These are phyloP conservation scores for Antennarius maculatus DNA, from an alignment of 2,797 vertebrate species.

Conservation along the genomic window DNA sequence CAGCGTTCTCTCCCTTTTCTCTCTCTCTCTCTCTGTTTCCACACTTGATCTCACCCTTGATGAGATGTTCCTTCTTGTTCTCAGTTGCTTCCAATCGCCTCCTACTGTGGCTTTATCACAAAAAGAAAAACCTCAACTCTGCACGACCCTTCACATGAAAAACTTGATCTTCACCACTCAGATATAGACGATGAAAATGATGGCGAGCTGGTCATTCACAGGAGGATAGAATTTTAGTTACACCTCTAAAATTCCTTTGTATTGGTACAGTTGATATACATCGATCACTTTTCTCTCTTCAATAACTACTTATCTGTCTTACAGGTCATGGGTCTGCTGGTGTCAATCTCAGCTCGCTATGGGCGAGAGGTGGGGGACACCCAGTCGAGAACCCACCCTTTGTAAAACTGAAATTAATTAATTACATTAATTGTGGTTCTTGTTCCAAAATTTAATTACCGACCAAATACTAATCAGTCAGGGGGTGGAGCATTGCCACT, in stretches of 20 bases:
- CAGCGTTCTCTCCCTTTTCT: slow-evolving; percentile 10
- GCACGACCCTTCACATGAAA: slow-evolving; percentile 52
- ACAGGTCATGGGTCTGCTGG: too few relatives aligned
- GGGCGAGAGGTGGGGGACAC: too few relatives aligned
- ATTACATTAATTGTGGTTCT: too few relatives aligned
- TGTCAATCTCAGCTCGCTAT: too few relatives aligned
- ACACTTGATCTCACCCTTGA: slow-evolving; percentile 48
- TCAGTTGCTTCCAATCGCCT: slow-evolving; percentile 45
- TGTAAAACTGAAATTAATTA: too few relatives aligned
- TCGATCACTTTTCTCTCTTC: too few relatives aligned
- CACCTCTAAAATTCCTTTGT: slow-evolving; percentile 30
- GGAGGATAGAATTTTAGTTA: slow-evolving; percentile 17
- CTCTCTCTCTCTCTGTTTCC: slow-evolving; percentile 8
- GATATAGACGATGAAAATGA: slow-evolving; percentile 13
- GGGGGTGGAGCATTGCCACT: too few relatives aligned
- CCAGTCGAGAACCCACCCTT: too few relatives aligned
- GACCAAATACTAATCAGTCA: too few relatives aligned
- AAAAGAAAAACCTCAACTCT: slow-evolving; percentile 13
- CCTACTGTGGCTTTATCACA: slow-evolving; percentile 54
- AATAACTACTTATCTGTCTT: too few relatives aligned
- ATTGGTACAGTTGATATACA: not conserved
- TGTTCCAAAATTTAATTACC: too few relatives aligned
- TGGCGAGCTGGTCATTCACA: slow-evolving; percentile 43
- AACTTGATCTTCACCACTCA: slow-evolving; percentile 57
- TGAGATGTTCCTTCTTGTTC: slow-evolving; percentile 52